Evolutionary conservation across 2,888 invertebrate genomes (phyloP).

Genomic region (Rhagophthalmus giganteus): DNA sequence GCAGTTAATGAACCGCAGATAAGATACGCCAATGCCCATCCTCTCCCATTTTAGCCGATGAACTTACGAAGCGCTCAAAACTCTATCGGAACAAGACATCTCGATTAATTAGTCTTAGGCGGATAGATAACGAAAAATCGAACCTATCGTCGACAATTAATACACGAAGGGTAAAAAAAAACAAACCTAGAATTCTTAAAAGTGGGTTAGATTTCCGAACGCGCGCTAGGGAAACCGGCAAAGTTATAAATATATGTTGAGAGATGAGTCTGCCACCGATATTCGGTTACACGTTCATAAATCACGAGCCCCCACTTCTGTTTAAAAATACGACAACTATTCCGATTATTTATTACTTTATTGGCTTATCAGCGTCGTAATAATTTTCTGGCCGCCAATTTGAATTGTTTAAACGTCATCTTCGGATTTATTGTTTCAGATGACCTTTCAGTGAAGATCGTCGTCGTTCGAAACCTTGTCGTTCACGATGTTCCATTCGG

Average conservation of each 20-base stretch:
- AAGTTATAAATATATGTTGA: constrained; percentile 22
- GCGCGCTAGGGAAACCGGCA: background rate
- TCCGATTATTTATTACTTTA: constrained; percentile 22
- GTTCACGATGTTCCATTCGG: constrained; percentile 52
- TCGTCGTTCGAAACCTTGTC: background rate
- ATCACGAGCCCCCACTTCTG: constrained; percentile 13
- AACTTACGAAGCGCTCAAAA: too few species aligned
- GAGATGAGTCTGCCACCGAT: constrained; percentile 6
- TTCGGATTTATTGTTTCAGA: constrained; percentile 14
- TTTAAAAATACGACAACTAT: constrained; percentile 22
- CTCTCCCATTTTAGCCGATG: constrained; percentile 6
- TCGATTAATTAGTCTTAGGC: too few species aligned
- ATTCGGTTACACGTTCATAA: constrained; percentile 22
- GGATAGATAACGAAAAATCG: too few species aligned
- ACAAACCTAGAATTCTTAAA: too few species aligned
- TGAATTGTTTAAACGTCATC: too few species aligned
- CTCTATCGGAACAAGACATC: too few species aligned
- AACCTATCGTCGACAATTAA: too few species aligned
- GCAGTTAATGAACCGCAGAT: constrained; percentile 31
- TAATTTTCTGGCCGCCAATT: too few species aligned
- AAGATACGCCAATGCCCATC: constrained; percentile 26
- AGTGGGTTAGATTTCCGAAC: background rate
- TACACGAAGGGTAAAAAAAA: too few species aligned
- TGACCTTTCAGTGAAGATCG: too few species aligned
- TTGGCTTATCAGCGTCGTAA: too few species aligned